Conservation (phyloP, 2,113 vertebrate species). For the Cyanistes caeruleus region DNA sequence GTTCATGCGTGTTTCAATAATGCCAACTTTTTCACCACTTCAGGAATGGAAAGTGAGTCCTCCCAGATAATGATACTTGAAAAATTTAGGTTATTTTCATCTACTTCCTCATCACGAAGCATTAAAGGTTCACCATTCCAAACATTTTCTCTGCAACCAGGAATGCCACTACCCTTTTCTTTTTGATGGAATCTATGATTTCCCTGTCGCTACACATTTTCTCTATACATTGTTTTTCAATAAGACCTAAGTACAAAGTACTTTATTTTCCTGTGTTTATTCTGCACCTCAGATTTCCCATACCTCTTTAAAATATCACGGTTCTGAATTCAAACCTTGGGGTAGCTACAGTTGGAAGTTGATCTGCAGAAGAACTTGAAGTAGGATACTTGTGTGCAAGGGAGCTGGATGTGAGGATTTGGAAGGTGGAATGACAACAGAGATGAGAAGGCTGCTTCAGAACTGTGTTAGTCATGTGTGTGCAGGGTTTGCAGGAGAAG, state of each 20-base stretch:
- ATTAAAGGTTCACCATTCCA: background rate
- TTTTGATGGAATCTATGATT: background rate
- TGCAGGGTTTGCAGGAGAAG: background rate
- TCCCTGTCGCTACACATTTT: background rate
- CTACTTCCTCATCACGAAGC: background rate
- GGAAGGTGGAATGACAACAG: background rate
- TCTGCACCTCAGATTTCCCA: background rate
- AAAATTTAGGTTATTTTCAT: background rate
- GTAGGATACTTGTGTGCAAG: background rate
- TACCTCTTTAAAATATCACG: background rate
- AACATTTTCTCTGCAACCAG: background rate
- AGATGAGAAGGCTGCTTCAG: background rate
- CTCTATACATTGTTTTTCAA: background rate
- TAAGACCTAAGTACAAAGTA: background rate
- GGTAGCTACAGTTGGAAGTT: background rate
- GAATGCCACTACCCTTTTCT: background rate
- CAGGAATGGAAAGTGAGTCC: background rate
- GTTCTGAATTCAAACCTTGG: background rate
- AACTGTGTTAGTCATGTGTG: rapidly evolving
- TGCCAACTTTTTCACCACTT: background rate
- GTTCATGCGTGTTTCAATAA: background rate
- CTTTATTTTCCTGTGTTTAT: background rate
- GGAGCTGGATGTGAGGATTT: background rate
- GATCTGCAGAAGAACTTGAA: background rate
- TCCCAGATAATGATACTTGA: background rate